These are phyloP conservation scores for Garra rufa DNA, from an alignment of 2,113 vertebrate species.

Conservation along the genomic window DNA sequence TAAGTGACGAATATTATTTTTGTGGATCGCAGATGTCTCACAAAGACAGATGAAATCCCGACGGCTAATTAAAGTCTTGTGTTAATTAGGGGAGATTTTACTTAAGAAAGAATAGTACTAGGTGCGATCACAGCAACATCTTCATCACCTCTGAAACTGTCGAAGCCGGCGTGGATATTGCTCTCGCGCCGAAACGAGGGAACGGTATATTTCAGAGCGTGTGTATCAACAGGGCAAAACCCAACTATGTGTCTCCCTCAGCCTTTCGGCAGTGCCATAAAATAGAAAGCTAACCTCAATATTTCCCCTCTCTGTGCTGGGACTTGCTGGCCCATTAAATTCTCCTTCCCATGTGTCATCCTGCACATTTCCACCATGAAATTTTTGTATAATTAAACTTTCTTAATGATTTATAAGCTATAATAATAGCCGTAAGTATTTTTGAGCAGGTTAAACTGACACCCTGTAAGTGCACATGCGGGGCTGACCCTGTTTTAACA, in stretches of 20 bases:
- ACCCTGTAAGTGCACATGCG: slow-evolving; percentile 76
- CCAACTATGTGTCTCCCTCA: slow-evolving; percentile 52
- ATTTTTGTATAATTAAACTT: slow-evolving; percentile 84
- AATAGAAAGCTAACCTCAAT: slow-evolving; percentile 84
- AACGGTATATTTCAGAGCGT: slow-evolving; percentile 53
- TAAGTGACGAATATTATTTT: slow-evolving; percentile 57
- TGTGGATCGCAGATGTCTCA: slow-evolving; percentile 61
- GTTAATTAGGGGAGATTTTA: slow-evolving; percentile 72
- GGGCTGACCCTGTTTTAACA: slow-evolving; percentile 83
- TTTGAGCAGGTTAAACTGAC: slow-evolving; percentile 82
- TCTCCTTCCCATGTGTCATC: slow-evolving; percentile 82
- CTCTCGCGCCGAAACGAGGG: background rate
- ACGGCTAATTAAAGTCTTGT: slow-evolving; percentile 70
- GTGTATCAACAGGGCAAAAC: slow-evolving; percentile 5
- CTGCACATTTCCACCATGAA: slow-evolving; percentile 80
- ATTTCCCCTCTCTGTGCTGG: slow-evolving; percentile 81
- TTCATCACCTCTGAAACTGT: slow-evolving; percentile 51
- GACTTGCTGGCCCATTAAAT: slow-evolving; percentile 86
- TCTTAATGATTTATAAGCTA: slow-evolving; percentile 88
- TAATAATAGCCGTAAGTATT: slow-evolving; percentile 84
- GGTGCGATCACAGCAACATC: slow-evolving; percentile 59
- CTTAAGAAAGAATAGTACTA: slow-evolving; percentile 63
- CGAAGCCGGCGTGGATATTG: background rate
- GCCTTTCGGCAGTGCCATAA: slow-evolving; percentile 75
- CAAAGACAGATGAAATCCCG: slow-evolving; percentile 60